Evolutionary conservation across 2,113 vertebrate species (phyloP).

Genomic region (Lepus europaeus): DNA sequence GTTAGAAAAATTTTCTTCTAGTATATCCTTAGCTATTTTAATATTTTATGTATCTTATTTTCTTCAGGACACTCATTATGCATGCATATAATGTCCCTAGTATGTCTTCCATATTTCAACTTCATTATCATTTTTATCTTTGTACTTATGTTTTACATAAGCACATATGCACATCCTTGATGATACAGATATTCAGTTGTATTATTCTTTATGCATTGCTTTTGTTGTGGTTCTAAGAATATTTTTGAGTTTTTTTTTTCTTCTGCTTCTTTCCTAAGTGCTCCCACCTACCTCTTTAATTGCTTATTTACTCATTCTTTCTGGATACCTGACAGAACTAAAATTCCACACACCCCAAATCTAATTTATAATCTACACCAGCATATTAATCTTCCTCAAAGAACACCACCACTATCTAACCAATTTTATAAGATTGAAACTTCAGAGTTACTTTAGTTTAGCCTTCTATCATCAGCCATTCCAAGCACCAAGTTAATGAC

Average conservation of each 20-base stretch:
- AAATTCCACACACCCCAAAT: neutral
- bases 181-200: neutral
- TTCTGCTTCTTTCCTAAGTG: neutral
- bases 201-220: neutral
- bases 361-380: neutral
- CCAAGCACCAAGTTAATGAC: conserved; percentile 1
- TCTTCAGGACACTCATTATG: neutral
- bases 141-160: neutral
- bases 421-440: conserved; percentile 8
- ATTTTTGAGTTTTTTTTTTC: neutral
- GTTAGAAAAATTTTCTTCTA: conserved; percentile 58
- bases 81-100: neutral
- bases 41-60: neutral
- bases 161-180: neutral
- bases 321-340: neutral
- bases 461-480: neutral
- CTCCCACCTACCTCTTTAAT: neutral
- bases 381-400: neutral
- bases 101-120: neutral
- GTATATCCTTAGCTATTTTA: conserved; percentile 46
- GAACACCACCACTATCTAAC: neutral
- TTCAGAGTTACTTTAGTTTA: neutral
- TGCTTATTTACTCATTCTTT: neutral
- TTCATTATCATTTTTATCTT: neutral
- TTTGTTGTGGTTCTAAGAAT: conserved; percentile 42